Percentiles rank a stretch among this genome's conserved stretches.
These are phyloP conservation scores for Mustela nigripes DNA, from an alignment of 2,113 vertebrate genomes.

Conservation along the genomic window DNA sequence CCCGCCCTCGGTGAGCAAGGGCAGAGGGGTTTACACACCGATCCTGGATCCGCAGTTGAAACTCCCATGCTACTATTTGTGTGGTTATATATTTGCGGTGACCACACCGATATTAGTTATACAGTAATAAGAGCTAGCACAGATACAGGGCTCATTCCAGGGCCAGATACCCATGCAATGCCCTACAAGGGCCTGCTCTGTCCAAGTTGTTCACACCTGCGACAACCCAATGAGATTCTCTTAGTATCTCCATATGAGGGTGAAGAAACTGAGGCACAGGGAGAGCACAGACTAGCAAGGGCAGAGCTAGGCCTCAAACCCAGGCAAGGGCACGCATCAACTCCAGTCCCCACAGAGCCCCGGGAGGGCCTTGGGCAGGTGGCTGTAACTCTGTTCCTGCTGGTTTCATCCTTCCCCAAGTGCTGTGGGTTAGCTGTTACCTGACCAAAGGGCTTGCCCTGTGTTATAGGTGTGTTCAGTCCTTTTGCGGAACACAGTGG, in stretches of 20 bases:
- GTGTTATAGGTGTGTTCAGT: background rate
- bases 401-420: background rate
- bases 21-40: background rate
- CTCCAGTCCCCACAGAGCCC: rapidly evolving
- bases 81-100: background rate
- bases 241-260: background rate
- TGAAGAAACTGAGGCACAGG: background rate
- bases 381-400: background rate
- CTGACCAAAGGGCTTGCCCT: background rate
- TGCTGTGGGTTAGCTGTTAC: background rate
- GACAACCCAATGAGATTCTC: background rate
- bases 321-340: rapidly evolving
- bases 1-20: background rate
- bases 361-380: rapidly evolving
- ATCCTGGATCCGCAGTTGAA: background rate
- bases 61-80: background rate
- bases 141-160: background rate
- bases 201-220: background rate
- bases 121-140: background rate
- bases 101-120: background rate
- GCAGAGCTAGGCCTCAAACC: background rate
- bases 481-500: background rate
- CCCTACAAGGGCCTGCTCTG: background rate
- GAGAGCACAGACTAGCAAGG: background rate
- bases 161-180: background rate